phyloP scores from a whole-genome alignment of 2,797 vertebrate genomes.

The Carapus acus region DNA sequence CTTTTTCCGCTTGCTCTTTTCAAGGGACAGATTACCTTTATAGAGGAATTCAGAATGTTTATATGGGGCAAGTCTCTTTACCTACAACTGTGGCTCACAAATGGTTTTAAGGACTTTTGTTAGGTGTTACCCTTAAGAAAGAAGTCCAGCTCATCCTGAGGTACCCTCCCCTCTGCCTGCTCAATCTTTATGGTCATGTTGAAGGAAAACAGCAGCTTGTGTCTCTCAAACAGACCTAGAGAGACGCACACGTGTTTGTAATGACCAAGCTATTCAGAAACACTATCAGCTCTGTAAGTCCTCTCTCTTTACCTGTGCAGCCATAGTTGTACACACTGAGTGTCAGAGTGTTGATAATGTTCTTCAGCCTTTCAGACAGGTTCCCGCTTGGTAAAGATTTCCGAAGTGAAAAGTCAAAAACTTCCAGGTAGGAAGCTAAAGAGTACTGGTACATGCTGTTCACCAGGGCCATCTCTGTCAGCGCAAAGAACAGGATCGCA shows the following conservation, averaged over 20 bases:
- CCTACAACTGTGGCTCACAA: background rate
- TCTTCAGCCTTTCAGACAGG: slow-evolving; percentile 77
- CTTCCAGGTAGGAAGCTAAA: slow-evolving; percentile 84
- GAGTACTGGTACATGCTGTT: slow-evolving; percentile 98
- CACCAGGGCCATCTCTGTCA: slow-evolving; percentile 93
- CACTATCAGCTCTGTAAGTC: no score
- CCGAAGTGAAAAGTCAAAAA: slow-evolving; percentile 83
- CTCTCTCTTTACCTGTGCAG: slow-evolving; percentile 84
- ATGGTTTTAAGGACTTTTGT: background rate
- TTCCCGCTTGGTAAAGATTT: slow-evolving; percentile 79
- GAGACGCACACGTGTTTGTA: slow-evolving; percentile 26
- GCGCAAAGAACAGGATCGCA: slow-evolving; percentile 88
- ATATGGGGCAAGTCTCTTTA: background rate
- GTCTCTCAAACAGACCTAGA: slow-evolving; percentile 89
- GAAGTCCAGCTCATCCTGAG: slow-evolving; percentile 91
- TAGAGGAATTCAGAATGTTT: background rate
- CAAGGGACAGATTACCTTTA: slow-evolving; percentile 89
- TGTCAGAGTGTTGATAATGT: slow-evolving; percentile 87
- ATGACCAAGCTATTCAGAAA: no score
- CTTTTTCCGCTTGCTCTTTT: slow-evolving; percentile 83
- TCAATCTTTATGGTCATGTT: slow-evolving; percentile 94
- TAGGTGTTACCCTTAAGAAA: slow-evolving; percentile 86
- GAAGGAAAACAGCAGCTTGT: slow-evolving; percentile 94
- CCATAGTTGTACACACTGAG: slow-evolving; percentile 92
- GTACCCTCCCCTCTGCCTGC: slow-evolving; percentile 80